Conservation (phyloP, 1,140 invertebrate genomes). For the Micrasema minimum region DNA sequence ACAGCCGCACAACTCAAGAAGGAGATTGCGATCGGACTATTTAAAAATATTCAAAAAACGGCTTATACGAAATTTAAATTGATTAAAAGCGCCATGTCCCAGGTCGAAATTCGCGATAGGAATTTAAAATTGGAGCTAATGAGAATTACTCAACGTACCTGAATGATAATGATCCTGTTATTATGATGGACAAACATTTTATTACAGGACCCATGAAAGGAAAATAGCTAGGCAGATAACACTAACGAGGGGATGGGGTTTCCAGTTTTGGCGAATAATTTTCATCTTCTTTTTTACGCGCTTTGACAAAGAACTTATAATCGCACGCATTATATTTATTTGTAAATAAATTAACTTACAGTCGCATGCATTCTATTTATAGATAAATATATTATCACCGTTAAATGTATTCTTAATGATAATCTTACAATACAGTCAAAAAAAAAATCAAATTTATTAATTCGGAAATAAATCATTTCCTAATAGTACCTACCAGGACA, state of each 20-base stretch:
- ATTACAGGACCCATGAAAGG: not conserved
- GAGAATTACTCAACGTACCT: constrained; percentile 25
- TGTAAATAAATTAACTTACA: no score
- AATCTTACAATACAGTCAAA: no score
- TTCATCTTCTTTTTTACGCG: no score
- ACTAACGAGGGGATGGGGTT: not conserved
- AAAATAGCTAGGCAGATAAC: not conserved
- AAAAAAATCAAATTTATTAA: no score
- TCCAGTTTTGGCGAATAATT: no score
- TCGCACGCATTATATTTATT: no score
- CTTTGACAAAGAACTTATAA: no score
- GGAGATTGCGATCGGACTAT: constrained; percentile 52
- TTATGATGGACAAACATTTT: constrained; percentile 6
- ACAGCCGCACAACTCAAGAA: constrained; percentile 50
- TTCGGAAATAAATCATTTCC: no score
- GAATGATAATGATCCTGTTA: constrained; percentile 24
- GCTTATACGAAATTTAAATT: constrained; percentile 45
- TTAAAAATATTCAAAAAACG: constrained; percentile 53
- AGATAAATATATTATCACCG: no score
- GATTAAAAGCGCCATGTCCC: constrained; percentile 34
- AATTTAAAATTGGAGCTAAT: constrained; percentile 35
- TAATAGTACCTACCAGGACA: no score
- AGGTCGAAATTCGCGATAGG: constrained; percentile 29
- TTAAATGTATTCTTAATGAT: no score
- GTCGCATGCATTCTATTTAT: no score